These are phyloP conservation scores for Ophraella communa DNA, from an alignment of 2,888 invertebrate genomes.

Conservation along the genomic window DNA sequence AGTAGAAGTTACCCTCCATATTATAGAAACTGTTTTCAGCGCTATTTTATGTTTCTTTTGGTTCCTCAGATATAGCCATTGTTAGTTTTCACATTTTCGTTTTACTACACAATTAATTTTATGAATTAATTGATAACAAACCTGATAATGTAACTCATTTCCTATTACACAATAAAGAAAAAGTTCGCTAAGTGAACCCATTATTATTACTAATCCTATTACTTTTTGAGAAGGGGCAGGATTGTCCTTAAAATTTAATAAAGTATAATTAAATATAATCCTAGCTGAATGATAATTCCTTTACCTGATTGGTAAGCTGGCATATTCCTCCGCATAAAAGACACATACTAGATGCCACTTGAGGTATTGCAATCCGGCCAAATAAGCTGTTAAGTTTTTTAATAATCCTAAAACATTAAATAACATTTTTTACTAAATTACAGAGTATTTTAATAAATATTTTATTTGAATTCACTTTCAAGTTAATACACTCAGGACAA, in stretches of 20 bases:
- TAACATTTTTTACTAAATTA: no score
- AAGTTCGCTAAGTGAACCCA: neutral
- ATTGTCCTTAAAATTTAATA: neutral
- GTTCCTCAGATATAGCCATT: no score
- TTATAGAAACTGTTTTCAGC: no score
- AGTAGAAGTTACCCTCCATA: no score
- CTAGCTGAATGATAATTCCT: neutral
- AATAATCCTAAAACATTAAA: neutral
- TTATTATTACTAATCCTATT: neutral
- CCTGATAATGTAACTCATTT: conserved; percentile 4
- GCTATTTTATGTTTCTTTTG: no score
- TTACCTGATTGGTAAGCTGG: neutral
- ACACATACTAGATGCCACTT: neutral
- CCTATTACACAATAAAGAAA: conserved; percentile 4
- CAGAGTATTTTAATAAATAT: no score
- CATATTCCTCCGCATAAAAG: neutral
- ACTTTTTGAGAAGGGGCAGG: neutral
- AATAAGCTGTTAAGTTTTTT: neutral
- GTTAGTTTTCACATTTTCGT: no score
- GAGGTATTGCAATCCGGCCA: neutral
- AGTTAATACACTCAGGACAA: no score
- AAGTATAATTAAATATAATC: neutral
- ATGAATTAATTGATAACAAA: neutral
- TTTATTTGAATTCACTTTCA: no score
- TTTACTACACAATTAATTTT: no score